These are phyloP conservation scores for Melozone crissalis DNA, from an alignment of 2,113 vertebrate genomes.

Conservation along the genomic window DNA sequence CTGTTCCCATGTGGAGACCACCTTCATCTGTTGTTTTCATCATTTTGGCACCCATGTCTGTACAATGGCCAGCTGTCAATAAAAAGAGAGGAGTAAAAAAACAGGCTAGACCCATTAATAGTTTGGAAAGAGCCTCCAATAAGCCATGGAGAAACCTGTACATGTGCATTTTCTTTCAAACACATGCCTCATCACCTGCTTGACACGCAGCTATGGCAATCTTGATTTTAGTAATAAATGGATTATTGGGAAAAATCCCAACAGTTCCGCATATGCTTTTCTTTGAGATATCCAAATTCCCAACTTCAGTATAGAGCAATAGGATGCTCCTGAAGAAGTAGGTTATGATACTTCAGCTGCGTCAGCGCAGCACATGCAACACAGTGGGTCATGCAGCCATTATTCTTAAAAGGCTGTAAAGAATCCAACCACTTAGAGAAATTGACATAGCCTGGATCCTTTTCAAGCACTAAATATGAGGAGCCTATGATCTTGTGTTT, in stretches of 20 bases:
- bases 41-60: background rate
- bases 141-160: background rate
- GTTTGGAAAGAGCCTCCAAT: background rate
- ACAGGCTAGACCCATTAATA: background rate
- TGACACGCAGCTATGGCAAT: fast-evolving
- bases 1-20: background rate
- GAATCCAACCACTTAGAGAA: constrained; percentile 29
- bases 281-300: background rate
- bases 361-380: background rate
- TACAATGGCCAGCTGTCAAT: background rate
- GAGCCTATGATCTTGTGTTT: background rate
- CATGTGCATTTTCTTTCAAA: background rate
- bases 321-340: background rate
- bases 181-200: background rate
- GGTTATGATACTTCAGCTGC: background rate
- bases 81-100: background rate
- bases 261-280: background rate
- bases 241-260: background rate
- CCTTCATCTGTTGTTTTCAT: background rate
- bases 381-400: background rate
- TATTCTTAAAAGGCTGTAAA: constrained; percentile 1
- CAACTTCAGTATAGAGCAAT: background rate
- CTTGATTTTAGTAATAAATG: background rate
- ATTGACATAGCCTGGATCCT: background rate
- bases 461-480: constrained; percentile 5